Evolutionary conservation across 2,113 vertebrate genomes (phyloP).

Genomic region (Cololabis saira): DNA sequence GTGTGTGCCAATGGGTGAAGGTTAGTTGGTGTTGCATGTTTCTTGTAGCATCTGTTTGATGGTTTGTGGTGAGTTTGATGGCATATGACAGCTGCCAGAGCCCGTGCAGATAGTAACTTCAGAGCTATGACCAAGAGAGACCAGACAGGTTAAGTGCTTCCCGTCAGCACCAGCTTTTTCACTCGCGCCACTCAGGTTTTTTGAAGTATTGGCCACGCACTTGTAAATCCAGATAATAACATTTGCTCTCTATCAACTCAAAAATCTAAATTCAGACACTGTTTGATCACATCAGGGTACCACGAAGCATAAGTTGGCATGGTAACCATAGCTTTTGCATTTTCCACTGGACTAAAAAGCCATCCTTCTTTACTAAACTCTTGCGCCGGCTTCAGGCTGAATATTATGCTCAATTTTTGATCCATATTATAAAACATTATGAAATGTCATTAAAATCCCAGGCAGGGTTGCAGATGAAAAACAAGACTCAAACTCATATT

Average conservation of each 20-base stretch:
- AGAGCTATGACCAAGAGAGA: constrained; percentile 58
- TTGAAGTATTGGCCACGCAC: constrained; percentile 57
- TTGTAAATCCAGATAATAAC: constrained; percentile 7
- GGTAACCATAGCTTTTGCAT: neutral
- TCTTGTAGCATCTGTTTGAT: neutral
- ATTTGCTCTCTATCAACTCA: constrained; percentile 2
- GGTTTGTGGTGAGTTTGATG: constrained; percentile 43
- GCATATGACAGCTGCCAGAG: constrained; percentile 72
- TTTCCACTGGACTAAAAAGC: neutral
- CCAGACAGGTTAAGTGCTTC: constrained; percentile 72
- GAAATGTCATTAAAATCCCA: too few relatives aligned
- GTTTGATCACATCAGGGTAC: neutral
- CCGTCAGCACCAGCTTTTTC: constrained; percentile 74
- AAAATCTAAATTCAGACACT: constrained; percentile 2
- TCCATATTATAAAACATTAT: too few relatives aligned
- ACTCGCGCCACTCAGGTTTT: constrained; percentile 39
- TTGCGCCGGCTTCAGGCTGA: too few relatives aligned
- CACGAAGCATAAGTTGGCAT: neutral
- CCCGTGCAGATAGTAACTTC: constrained; percentile 63
- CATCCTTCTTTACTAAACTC: too few relatives aligned
- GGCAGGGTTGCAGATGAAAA: too few relatives aligned
- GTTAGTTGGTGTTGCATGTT: constrained; percentile 8
- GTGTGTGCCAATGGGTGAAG: constrained; percentile 10
- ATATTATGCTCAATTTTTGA: too few relatives aligned
- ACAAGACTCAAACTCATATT: too few relatives aligned